These are phyloP conservation scores for Caenorhabditis doughertyi DNA, from an alignment of 2,888 invertebrate genomes.

Conservation along the genomic window DNA sequence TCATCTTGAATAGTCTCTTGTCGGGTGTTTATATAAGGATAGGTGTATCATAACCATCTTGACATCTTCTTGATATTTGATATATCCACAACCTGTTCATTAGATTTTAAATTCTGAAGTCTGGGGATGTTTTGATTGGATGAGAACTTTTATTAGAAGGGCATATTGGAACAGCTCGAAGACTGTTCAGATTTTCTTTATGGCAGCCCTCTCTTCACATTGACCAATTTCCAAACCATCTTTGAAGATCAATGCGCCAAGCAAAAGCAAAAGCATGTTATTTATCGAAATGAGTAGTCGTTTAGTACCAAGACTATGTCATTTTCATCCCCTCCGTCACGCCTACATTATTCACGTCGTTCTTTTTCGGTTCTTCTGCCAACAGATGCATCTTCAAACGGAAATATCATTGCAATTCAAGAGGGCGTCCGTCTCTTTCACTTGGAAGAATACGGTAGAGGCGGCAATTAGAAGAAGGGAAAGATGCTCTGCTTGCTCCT, in stretches of 20 bases:
- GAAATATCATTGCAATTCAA: neutral
- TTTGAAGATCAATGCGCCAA: no score
- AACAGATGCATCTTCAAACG: slow-evolving; percentile 45
- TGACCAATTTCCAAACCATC: no score
- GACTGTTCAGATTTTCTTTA: no score
- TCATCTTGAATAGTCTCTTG: neutral
- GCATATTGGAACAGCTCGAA: neutral
- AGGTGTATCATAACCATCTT: slow-evolving; percentile 51
- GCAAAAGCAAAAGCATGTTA: no score
- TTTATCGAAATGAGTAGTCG: slow-evolving; percentile 10
- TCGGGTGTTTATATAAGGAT: slow-evolving; percentile 41
- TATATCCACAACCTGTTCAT: slow-evolving; percentile 39
- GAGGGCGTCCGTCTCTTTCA: slow-evolving; percentile 26
- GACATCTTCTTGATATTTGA: slow-evolving; percentile 60
- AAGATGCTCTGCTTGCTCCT: slow-evolving; percentile 45
- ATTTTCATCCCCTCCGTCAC: slow-evolving; percentile 19
- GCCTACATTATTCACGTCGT: slow-evolving; percentile 56
- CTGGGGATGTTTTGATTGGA: neutral
- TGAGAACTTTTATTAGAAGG: neutral
- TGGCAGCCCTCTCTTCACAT: no score
- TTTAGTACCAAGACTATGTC: slow-evolving; percentile 32
- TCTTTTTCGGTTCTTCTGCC: slow-evolving; percentile 48
- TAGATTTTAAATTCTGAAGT: slow-evolving; percentile 21
- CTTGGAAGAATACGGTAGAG: slow-evolving; percentile 45
- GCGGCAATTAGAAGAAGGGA: slow-evolving; percentile 51